phyloP scores from a whole-genome alignment of 2,113 vertebrate species.

The Apodemus speciosus region DNA sequence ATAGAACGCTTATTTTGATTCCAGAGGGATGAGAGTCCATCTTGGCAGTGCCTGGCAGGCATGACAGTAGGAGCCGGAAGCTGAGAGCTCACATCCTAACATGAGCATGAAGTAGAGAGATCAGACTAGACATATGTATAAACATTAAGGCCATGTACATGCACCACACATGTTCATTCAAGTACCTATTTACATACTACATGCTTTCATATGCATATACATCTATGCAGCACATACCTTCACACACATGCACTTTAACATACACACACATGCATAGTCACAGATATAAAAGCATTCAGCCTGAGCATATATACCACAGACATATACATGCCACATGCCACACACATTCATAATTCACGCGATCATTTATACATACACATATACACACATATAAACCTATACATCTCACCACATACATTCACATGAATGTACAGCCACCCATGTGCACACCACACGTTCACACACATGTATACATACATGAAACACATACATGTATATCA shows the following conservation, averaged over 20 bases:
- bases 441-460: not conserved
- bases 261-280: not conserved
- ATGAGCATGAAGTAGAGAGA: not conserved
- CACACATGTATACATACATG: too few relatives aligned
- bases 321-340: not conserved
- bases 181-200: not conserved
- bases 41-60: not conserved
- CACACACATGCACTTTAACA: not conserved
- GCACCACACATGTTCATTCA: not conserved
- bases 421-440: not conserved
- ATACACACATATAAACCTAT: not conserved
- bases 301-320: not conserved
- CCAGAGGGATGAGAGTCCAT: not conserved
- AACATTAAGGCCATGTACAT: not conserved
- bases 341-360: fast-evolving
- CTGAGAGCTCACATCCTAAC: not conserved
- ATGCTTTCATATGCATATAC: not conserved
- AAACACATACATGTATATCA: not conserved
- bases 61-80: not conserved
- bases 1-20: not conserved
- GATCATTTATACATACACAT: not conserved
- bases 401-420: not conserved
- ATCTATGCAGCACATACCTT: not conserved
- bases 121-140: not conserved
- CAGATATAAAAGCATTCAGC: not conserved